phyloP scores from a whole-genome alignment of 2,797 vertebrate species.

The Streptopelia turtur region DNA sequence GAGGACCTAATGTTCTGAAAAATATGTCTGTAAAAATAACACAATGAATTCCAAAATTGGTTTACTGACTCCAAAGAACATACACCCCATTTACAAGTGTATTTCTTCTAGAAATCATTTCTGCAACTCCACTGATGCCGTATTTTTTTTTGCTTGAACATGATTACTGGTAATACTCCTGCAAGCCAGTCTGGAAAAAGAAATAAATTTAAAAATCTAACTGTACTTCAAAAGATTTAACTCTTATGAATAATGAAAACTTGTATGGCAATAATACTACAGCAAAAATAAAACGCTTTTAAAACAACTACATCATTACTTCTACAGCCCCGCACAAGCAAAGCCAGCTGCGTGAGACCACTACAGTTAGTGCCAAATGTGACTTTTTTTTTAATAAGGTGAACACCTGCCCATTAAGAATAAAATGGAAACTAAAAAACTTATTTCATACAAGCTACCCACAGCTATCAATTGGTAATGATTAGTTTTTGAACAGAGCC shows the following conservation, averaged over 20 bases:
- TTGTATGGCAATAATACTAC: neutral
- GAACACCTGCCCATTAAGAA: slow-evolving; percentile 63
- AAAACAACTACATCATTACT: slow-evolving; percentile 1
- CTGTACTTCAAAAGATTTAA: neutral
- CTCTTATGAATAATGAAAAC: slow-evolving; percentile 29
- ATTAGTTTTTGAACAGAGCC: neutral
- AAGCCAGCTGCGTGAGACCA: slow-evolving; percentile 41
- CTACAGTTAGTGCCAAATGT: neutral
- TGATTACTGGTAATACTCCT: neutral
- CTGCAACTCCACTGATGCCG: neutral
- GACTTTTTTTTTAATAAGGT: slow-evolving; percentile 5
- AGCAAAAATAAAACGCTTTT: slow-evolving; percentile 12
- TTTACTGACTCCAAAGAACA: slow-evolving; percentile 4
- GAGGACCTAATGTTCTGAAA: neutral
- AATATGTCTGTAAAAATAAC: slow-evolving; percentile 1
- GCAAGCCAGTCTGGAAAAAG: neutral
- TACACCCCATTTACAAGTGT: neutral
- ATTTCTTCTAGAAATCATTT: neutral
- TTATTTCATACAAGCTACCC: neutral
- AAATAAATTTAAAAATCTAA: neutral
- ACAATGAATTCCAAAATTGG: neutral
- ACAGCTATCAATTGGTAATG: neutral
- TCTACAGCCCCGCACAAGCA: slow-evolving; percentile 20
- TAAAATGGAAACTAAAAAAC: slow-evolving; percentile 26
- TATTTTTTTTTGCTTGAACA: neutral